These are phyloP conservation scores for Pteropus rufus DNA, from an alignment of 2,797 vertebrate genomes.

Conservation along the genomic window DNA sequence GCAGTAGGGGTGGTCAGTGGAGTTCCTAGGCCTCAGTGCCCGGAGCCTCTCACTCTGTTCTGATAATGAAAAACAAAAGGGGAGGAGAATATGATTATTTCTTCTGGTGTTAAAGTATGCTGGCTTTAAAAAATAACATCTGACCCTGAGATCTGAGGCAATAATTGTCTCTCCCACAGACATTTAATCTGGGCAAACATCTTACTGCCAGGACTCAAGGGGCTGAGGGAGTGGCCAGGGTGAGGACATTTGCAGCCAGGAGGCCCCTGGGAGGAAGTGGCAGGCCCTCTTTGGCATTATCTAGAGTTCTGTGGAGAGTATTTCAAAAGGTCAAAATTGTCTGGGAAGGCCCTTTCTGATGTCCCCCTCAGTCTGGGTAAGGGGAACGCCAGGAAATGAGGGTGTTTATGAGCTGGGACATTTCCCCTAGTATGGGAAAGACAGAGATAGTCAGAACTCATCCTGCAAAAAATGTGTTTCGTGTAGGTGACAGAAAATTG, in stretches of 20 bases:
- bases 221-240: background rate
- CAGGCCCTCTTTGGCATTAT: background rate
- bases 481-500: conserved; percentile 9
- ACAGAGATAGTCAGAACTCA: background rate
- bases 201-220: background rate
- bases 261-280: background rate
- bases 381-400: background rate
- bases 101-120: conserved; percentile 22
- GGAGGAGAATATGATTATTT: conserved; percentile 18
- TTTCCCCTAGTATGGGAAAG: background rate
- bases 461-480: conserved; percentile 35
- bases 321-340: background rate
- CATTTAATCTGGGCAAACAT: conserved; percentile 3
- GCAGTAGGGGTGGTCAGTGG: background rate
- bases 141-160: conserved; percentile 18
- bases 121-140: conserved; percentile 18
- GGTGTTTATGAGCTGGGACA: background rate
- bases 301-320: background rate
- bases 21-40: background rate
- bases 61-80: conserved; percentile 52
- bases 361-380: background rate
- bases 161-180: background rate
- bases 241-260: background rate
- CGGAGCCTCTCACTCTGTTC: background rate
- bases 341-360: background rate